Conservation (phyloP, 2,797 vertebrate genomes). For the Semotilus atromaculatus region DNA sequence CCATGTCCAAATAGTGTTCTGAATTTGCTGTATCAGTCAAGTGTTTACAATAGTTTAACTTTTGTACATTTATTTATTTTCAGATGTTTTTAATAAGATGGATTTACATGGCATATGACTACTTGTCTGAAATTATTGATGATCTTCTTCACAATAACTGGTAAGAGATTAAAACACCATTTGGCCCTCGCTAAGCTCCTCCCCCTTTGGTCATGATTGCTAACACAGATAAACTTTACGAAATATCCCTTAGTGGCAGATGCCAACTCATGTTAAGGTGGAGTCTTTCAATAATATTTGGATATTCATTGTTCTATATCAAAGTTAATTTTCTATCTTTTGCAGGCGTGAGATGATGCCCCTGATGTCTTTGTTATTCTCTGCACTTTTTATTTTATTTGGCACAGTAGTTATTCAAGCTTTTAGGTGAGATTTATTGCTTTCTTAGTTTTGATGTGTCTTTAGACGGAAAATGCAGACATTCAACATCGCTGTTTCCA, state of each 20-base stretch:
- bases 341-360: conserved; percentile 98
- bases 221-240: background rate
- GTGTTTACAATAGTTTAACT: background rate
- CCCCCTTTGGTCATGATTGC: background rate
- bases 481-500: background rate
- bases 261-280: background rate
- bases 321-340: conserved; percentile 1
- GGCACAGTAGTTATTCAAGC: conserved; percentile 96
- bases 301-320: background rate
- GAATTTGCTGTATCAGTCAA: background rate
- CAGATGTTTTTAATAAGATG: conserved; percentile 93
- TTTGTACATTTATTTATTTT: background rate
- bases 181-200: background rate
- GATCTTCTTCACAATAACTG: conserved; percentile 94
- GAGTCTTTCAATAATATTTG: background rate
- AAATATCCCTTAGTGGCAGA: background rate
- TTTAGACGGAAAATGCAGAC: background rate
- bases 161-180: conserved; percentile 67
- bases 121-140: conserved; percentile 86
- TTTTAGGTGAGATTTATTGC: conserved; percentile 83
- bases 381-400: conserved; percentile 95
- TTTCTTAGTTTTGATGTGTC: background rate
- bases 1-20: background rate
- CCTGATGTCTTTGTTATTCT: conserved; percentile 94
- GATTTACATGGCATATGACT: conserved; percentile 85